Evolutionary conservation across 35 echinoderm and acorn worm species (phyloP), one percentile per base, ranked within the genome.

Genomic region (Stichopus chloronotus): DNA sequence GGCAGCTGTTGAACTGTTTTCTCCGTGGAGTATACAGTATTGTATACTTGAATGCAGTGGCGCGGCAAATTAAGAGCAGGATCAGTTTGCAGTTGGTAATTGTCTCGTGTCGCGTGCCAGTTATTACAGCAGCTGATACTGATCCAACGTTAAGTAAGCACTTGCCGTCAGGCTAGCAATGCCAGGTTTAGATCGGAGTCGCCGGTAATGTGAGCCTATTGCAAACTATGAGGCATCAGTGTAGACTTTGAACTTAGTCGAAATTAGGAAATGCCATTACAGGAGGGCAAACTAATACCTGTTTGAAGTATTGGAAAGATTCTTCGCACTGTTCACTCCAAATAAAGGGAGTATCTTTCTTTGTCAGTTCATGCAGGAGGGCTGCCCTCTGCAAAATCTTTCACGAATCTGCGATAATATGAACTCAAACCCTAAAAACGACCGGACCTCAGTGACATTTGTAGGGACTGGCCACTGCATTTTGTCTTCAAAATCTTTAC

Each of bases 151-250:
- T 17, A 68, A 68, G 63, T 68, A 68, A 68, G 63, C 63, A 68
- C 63, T 68, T 68, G 63, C 63, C 8, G 63, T 68, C 63, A 17
- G 8, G 8, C 17, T 9, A 17, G 8, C 63, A n/a, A n/a, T n/a
- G n/a, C n/a, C n/a, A n/a, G n/a, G n/a, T n/a, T n/a, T n/a, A n/a
- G n/a, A n/a, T n/a, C 63, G 63, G 63, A 8, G 63, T 68, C 63
- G 63, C 63, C 17, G 63, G 63, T 68, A 68, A 68, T 68, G 63
- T 4, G 91, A 4, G 6, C 91, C 91, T 54, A 92, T 60, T 9
- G 76, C 76, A 56, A 83, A 60, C 12, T 92, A 19, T 58, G 91
- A 84, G 16, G 91, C 91, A 85, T 92, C 91, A 19, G 81, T 92
- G 43, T 92, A 79, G 30, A 92, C 12, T 24, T 21, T 2, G 25